These are phyloP conservation scores for Ichneumoninae sp. DNA, from an alignment of 2,888 invertebrate genomes.

Conservation along the genomic window DNA sequence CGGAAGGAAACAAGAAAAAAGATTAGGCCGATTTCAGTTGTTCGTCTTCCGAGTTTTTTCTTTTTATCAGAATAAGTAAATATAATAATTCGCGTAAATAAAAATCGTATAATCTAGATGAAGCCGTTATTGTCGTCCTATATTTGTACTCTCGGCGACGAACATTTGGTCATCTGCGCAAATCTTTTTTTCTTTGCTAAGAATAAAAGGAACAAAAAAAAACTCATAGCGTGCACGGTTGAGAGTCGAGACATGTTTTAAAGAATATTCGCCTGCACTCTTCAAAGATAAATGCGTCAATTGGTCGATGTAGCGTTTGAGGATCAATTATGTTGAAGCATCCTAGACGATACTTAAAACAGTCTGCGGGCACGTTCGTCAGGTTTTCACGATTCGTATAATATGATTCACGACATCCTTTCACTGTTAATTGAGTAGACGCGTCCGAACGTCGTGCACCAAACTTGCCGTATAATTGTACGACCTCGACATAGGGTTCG, in stretches of 20 bases:
- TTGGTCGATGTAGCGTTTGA: constrained; percentile 20
- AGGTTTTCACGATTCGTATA: not conserved
- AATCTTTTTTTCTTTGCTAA: not conserved
- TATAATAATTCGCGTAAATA: no score
- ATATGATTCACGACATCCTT: not conserved
- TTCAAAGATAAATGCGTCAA: not conserved
- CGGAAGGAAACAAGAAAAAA: no score
- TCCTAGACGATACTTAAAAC: constrained; percentile 62
- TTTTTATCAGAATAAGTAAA: no score
- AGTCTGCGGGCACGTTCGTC: constrained; percentile 44
- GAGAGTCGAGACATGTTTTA: not conserved
- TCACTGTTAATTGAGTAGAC: constrained; percentile 8
- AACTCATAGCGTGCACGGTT: not conserved
- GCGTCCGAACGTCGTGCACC: constrained; percentile 51
- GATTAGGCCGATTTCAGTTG: no score
- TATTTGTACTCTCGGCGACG: no score
- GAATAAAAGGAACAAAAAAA: not conserved
- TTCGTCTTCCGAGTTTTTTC: no score
- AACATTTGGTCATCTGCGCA: not conserved
- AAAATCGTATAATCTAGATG: no score
- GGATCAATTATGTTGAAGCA: constrained; percentile 74
- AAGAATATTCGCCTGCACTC: not conserved
- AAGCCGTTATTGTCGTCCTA: no score
- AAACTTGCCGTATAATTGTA: no score
- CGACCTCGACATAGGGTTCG: not conserved